These are phyloP conservation scores for Urechis unicinctus DNA, from an alignment of 2,888 invertebrate genomes.

Conservation along the genomic window DNA sequence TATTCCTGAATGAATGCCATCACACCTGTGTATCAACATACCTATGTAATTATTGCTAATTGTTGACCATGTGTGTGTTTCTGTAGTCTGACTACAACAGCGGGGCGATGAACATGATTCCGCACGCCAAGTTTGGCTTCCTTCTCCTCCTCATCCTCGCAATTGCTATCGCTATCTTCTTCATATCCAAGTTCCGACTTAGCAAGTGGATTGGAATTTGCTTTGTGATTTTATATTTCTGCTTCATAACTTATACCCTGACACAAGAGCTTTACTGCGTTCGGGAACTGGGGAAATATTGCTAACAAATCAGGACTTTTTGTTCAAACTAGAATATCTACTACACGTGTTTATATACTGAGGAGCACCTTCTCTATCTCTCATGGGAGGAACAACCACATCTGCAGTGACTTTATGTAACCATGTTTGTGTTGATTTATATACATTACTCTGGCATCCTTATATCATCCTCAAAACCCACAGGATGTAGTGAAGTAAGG, in stretches of 20 bases:
- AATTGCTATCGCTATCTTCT: constrained; percentile 19
- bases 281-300: constrained; percentile 9
- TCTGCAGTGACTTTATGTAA: too few relatives aligned
- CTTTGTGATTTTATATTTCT: constrained; percentile 21
- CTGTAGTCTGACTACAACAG: constrained; percentile 16
- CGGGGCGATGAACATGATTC: constrained; percentile 21
- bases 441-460: too few relatives aligned
- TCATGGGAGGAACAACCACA: too few relatives aligned
- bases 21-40: neutral
- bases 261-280: constrained; percentile 17
- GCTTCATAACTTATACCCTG: constrained; percentile 25
- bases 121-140: constrained; percentile 29
- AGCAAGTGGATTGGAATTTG: constrained; percentile 20
- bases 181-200: constrained; percentile 18
- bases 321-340: too few relatives aligned
- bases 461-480: too few relatives aligned
- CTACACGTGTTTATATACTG: too few relatives aligned
- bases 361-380: too few relatives aligned
- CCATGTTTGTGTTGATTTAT: too few relatives aligned
- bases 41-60: neutral
- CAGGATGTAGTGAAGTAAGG: too few relatives aligned
- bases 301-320: too few relatives aligned
- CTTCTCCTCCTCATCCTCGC: constrained; percentile 22
- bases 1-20: too few relatives aligned
- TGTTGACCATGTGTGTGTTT: neutral